Base-by-base conservation (phyloP, 2,797 vertebrate genomes). In the Aeoliscus strigatus region DNA sequence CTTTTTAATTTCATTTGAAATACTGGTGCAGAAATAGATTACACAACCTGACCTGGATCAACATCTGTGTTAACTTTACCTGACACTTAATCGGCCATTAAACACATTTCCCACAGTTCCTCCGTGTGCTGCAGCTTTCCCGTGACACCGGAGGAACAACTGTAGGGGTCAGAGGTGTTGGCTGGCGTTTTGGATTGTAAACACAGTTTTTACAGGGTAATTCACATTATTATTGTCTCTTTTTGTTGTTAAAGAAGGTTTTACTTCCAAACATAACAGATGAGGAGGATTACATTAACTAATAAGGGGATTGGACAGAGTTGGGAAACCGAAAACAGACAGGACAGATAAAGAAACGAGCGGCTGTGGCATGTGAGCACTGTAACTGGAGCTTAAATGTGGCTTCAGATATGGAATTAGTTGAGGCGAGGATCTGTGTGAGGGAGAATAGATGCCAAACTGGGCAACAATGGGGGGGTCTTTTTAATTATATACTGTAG, bases 101-200 rank as follows among this genome's bases (percentile, higher is more conserved):
- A 45, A 37, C 44, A 54, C 9, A 12, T 44, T 55, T 42, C 61
- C 56, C 61, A 72, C 35, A 54, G 28, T 65, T 55, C 38, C 23
- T 46, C 8, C 39, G 27, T 48, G 12, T 42, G 17, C 40, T 23
- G 24, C 29, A 36, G 41, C 35, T 44, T 28, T 30, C 24, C 8
- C 15, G 1, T 36, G 35, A 63, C 39, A 53, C 47, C 8, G 27
- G 23, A 50, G 1, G 9, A 39, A 51, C 63, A 26, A 39, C 49
- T 29, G 29, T 38, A 32, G 29, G 25, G 70, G 51, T 76, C 31
- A 61, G 28, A 31, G 24, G n/a, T n/a, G n/a, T n/a, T n/a, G n/a
- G n/a, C n/a, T n/a, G n/a, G 29, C 30, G 48, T 40, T 60, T 17
- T 71, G 63, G 50, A 70, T 51, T 56, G 58, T 49, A 66, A 70